Evolutionary conservation across 2,797 vertebrate species (phyloP), one percentile per base, ranked within the genome.

Genomic region (Pteronotus mesoamericanus): DNA sequence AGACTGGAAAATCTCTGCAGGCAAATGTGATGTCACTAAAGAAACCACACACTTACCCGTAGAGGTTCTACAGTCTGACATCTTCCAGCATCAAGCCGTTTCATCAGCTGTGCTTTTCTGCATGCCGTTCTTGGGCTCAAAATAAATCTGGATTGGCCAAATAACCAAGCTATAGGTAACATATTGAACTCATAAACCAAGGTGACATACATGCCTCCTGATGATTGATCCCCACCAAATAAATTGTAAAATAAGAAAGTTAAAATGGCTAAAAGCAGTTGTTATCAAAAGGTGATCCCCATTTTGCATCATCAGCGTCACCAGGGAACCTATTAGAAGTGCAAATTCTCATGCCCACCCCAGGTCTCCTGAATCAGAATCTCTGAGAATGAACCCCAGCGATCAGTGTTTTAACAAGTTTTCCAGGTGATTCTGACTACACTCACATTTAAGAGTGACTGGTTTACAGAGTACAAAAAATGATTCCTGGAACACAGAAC

Each of bases 1-100:
- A 98, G 99, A 99, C 99, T 99, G 99, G 97, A 98, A 99, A 99
- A 99, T 99, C 99, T 99, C 99, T 99, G 99, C 99, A 99, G 99
- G 99, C 99, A 99, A 99, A 99, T 99, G 99, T 99, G 99, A 99
- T 98, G 98, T 99, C 98, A 97, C 98, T 98, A 98, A 97, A 97
- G 94, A 97, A 98, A 98, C 99, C 99, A 99, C 99, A 99, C 99
- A 99, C 98, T 99, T 99, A 99, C 99, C 98, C 96, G 99, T 98
- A 99, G 99, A 99, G 99, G 99, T 99, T 99, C 98, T 99, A 98
- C 98, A 99, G 99, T 99, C 99, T 98, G 98, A 97, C 98, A 98
- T 93, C 97, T 97, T 96, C 39, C 0, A 94, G 86, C 98, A 97
- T 93, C 97, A 44, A 96, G 96, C 90, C 34, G 0, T 95, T 97